Evolutionary conservation across 2,888 invertebrate genomes (phyloP).

Genomic region (Cremastinae sp.): DNA sequence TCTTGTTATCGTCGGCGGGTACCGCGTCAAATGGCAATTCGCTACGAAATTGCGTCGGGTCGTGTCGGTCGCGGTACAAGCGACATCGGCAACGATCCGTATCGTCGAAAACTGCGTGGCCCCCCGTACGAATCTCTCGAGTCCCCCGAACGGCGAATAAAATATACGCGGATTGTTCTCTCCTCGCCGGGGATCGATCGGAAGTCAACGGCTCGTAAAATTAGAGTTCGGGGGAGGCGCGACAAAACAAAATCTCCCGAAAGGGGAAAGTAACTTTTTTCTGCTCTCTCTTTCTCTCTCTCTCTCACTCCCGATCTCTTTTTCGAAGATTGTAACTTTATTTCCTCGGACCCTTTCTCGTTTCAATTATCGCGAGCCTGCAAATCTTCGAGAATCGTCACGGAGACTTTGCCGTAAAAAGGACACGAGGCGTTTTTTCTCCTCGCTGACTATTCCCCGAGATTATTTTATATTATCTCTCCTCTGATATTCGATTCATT

Average conservation of each 20-base stretch:
- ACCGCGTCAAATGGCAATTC: conserved; percentile 67
- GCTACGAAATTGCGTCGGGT: conserved; percentile 65
- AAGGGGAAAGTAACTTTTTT: conserved; percentile 42
- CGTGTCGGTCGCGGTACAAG: conserved; percentile 45
- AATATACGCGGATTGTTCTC: conserved; percentile 45
- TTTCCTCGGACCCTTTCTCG: conserved; percentile 36
- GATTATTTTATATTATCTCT: conserved; percentile 48
- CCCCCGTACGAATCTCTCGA: conserved; percentile 39
- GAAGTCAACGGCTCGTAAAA: conserved; percentile 80
- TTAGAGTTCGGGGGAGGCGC: conserved; percentile 71
- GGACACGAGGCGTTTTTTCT: conserved; percentile 50
- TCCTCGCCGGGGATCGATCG: conserved; percentile 72
- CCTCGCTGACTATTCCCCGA: conserved; percentile 40
- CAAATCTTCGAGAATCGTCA: conserved; percentile 57
- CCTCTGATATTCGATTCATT: conserved; percentile 43
- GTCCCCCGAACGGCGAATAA: conserved; percentile 12
- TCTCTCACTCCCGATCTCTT: neutral
- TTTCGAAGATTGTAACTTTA: neutral
- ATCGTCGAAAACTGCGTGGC: conserved; percentile 63
- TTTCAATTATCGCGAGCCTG: conserved; percentile 64
- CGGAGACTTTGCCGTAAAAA: conserved; percentile 46
- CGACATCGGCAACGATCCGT: conserved; percentile 67
- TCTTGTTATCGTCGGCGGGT: conserved; percentile 66
- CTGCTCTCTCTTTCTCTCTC: neutral
- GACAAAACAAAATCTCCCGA: conserved; percentile 68